A percentile compares a stretch with the other conserved stretches of the same genome.
Evolutionary conservation across 2,888 invertebrate species (phyloP).

Genomic region (Eumacrocentrus americanus): DNA sequence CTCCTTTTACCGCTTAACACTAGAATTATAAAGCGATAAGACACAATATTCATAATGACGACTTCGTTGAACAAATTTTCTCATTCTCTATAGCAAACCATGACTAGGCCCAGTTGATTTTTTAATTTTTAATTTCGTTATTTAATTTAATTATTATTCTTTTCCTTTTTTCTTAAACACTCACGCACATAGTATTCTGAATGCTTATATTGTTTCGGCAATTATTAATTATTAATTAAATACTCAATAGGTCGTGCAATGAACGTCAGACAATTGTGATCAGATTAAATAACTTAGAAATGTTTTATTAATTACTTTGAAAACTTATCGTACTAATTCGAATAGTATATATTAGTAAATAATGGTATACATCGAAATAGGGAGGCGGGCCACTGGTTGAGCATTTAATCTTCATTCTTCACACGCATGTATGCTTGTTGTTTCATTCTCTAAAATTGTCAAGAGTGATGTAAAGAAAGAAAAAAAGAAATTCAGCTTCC

Average conservation of each 20-base stretch:
- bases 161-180: background rate
- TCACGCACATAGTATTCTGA: background rate
- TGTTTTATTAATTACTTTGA: constrained; percentile 25
- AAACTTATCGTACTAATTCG: constrained; percentile 30
- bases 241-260: constrained; percentile 19
- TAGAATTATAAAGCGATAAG: too few species aligned
- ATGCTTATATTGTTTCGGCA: background rate
- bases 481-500: constrained; percentile 3
- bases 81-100: too few species aligned
- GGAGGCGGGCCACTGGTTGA: constrained; percentile 20
- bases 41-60: too few species aligned
- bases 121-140: too few species aligned
- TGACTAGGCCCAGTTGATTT: too few species aligned
- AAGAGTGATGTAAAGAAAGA: constrained; percentile 12
- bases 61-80: too few species aligned
- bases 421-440: background rate
- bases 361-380: constrained; percentile 30
- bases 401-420: constrained; percentile 21
- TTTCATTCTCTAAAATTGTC: constrained; percentile 1
- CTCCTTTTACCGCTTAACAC: too few species aligned
- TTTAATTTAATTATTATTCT: background rate
- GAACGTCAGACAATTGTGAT: constrained; percentile 15
- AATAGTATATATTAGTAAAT: constrained; percentile 30
- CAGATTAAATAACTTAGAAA: constrained; percentile 28
- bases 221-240: background rate